Conservation (phyloP, 2,113 vertebrate genomes). For the Muntiacus reevesi region DNA sequence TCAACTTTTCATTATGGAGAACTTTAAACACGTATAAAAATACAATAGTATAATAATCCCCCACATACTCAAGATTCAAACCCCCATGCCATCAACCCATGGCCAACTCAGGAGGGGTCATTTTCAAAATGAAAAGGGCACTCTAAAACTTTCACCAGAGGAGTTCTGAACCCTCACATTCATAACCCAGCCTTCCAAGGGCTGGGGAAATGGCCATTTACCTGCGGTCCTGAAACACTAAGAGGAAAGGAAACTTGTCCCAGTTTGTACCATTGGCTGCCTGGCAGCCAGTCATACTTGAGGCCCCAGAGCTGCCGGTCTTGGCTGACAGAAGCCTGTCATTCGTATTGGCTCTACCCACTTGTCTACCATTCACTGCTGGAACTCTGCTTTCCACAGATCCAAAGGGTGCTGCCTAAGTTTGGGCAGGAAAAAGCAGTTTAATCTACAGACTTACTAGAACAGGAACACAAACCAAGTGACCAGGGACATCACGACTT, state of each 20-base stretch:
- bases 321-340: neutral
- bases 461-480: neutral
- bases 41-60: neutral
- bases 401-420: neutral
- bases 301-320: neutral
- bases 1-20: neutral
- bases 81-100: neutral
- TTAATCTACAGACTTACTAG: neutral
- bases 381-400: neutral
- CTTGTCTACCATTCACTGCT: neutral
- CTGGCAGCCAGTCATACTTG: neutral
- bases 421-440: neutral
- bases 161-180: neutral
- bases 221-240: neutral
- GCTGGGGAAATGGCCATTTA: neutral
- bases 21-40: neutral
- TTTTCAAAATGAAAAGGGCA: slow-evolving; percentile 17
- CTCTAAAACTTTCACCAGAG: neutral
- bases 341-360: neutral
- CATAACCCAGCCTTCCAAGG: neutral
- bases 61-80: neutral
- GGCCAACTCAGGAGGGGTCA: neutral
- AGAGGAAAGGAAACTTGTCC: neutral
- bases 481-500: neutral
- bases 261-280: neutral